Percentiles rank a stretch among this genome's conserved stretches.
Conservation (phyloP, 2,113 vertebrate species). For the Thamnophis sirtalis region DNA sequence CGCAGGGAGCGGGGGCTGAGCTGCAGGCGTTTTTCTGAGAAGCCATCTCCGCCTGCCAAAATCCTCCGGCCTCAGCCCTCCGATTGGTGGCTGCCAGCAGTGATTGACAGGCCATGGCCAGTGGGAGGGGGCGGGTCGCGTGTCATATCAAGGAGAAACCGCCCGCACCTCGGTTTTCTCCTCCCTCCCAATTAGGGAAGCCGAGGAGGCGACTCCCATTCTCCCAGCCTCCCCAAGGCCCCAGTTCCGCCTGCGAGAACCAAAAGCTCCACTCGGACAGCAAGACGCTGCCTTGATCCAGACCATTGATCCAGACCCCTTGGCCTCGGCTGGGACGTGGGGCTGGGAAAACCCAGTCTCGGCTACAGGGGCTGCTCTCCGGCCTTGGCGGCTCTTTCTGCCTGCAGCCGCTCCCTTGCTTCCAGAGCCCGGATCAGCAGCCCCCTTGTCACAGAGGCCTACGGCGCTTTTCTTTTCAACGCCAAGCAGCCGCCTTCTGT, state of each 20-base stretch:
- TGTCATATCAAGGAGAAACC: not conserved
- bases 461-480: not conserved
- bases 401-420: not conserved
- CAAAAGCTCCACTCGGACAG: not conserved
- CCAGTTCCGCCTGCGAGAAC: not conserved
- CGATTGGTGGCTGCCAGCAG: slow-evolving; percentile 61
- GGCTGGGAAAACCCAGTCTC: not conserved
- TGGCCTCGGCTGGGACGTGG: not conserved
- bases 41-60: slow-evolving; percentile 44
- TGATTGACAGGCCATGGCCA: slow-evolving; percentile 21
- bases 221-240: not conserved
- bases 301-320: not conserved
- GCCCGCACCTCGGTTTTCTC: not conserved
- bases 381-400: not conserved
- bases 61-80: slow-evolving; percentile 59
- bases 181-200: no score
- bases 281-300: not conserved
- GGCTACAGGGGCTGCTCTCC: not conserved
- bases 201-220: not conserved
- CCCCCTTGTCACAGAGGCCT: not conserved
- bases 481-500: not conserved
- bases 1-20: slow-evolving; percentile 7
- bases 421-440: not conserved
- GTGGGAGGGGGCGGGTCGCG: not conserved
- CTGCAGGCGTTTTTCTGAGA: slow-evolving; percentile 26